Percentiles rank a stretch among this genome's conserved stretches.
Conservation (phyloP, 2,113 vertebrate genomes). For the Vidua chalybeata region DNA sequence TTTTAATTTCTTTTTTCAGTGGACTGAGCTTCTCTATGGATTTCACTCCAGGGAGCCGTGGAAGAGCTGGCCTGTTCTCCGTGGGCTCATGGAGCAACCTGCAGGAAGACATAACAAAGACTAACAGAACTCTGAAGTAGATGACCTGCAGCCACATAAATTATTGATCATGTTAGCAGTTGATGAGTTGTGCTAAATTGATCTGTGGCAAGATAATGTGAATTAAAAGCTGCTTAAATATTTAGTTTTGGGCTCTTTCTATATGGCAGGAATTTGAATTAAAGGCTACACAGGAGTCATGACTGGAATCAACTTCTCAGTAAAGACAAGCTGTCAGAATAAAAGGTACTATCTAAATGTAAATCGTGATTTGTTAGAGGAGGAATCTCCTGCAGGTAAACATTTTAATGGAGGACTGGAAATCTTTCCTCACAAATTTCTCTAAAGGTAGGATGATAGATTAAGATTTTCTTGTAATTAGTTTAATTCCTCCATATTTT, state of each 20-base stretch:
- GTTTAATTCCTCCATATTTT: background rate
- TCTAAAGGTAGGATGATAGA: background rate
- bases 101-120: background rate
- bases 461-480: background rate
- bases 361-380: background rate
- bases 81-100: background rate
- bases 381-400: background rate
- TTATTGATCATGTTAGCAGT: slow-evolving; percentile 36
- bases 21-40: background rate
- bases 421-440: background rate
- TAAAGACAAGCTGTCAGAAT: background rate
- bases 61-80: background rate
- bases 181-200: slow-evolving; percentile 33
- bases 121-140: background rate
- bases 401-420: background rate
- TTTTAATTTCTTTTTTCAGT: background rate
- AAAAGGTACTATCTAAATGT: background rate
- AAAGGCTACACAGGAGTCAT: background rate
- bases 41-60: background rate
- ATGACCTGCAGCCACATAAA: slow-evolving; percentile 34
- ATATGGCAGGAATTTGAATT: slow-evolving; percentile 4
- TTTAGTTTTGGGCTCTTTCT: background rate
- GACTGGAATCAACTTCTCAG: background rate
- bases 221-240: slow-evolving; percentile 49
- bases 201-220: slow-evolving; percentile 15